Evolutionary conservation across 2,797 vertebrate genomes (phyloP).

Genomic region (Kryptolebias ocellatus): DNA sequence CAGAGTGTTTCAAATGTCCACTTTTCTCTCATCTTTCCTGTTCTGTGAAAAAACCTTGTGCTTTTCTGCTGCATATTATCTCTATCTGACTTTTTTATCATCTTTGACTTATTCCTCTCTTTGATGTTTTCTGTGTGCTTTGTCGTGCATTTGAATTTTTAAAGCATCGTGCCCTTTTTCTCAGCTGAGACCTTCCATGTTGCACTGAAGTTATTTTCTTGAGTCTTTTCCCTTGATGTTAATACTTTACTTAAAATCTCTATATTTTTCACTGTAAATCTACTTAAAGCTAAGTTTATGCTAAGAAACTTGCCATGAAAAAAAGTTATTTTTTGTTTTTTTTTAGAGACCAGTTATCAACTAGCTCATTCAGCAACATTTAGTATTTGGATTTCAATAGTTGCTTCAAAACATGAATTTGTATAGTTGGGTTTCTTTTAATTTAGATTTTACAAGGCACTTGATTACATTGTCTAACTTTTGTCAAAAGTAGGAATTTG

Average conservation of each 20-base stretch:
- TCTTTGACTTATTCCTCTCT: slow-evolving; percentile 43
- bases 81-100: slow-evolving; percentile 34
- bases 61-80: slow-evolving; percentile 45
- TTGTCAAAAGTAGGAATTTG: too few species aligned
- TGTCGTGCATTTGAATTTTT: slow-evolving; percentile 29
- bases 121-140: slow-evolving; percentile 39
- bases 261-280: background rate
- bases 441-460: too few species aligned
- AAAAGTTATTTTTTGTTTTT: background rate
- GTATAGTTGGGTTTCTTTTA: too few species aligned
- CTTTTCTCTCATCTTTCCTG: slow-evolving; percentile 47
- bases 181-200: slow-evolving; percentile 48
- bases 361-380: too few species aligned
- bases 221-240: slow-evolving; percentile 9
- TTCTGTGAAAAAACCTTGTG: slow-evolving; percentile 32
- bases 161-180: slow-evolving; percentile 15
- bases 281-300: background rate
- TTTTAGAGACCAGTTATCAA: too few species aligned
- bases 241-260: background rate
- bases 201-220: slow-evolving; percentile 12
- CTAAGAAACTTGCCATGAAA: background rate
- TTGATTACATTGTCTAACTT: too few species aligned
- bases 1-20: slow-evolving; percentile 61
- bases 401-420: too few species aligned
- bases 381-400: too few species aligned